Evolutionary conservation across 2,113 vertebrate species (phyloP).

Genomic region (Microtus montanus): DNA sequence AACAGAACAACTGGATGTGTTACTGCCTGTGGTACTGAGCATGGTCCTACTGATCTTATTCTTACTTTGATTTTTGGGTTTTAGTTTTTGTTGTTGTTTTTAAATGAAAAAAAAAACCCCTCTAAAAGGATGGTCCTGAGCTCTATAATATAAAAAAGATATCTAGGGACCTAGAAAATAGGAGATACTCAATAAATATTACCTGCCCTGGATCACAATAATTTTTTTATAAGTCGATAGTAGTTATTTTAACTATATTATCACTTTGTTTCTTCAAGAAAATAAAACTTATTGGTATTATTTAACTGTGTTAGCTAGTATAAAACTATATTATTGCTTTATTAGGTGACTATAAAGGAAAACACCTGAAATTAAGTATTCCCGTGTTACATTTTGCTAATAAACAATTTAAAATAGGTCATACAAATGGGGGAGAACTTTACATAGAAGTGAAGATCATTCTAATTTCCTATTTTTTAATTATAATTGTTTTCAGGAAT

Average conservation of each 20-base stretch:
- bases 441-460: background rate
- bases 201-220: background rate
- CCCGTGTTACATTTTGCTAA: constrained; percentile 38
- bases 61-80: background rate
- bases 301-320: background rate
- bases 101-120: background rate
- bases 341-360: background rate
- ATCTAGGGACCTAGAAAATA: background rate
- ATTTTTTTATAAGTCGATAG: constrained; percentile 28
- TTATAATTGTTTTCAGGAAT: constrained; percentile 13
- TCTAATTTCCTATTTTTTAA: constrained; percentile 32
- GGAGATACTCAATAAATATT: constrained; percentile 52
- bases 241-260: background rate
- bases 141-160: background rate
- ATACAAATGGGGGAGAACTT: background rate
- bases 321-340: background rate
- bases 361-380: background rate
- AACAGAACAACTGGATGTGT: background rate
- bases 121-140: background rate
- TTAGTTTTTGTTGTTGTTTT: background rate
- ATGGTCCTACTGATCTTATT: background rate
- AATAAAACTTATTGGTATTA: constrained; percentile 21
- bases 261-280: constrained; percentile 28
- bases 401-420: constrained; percentile 1
- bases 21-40: background rate